A percentile compares a stretch with the other conserved stretches of the same genome.
Evolutionary conservation across 1,140 invertebrate species (phyloP).

Genomic region (Lethrus apterus): DNA sequence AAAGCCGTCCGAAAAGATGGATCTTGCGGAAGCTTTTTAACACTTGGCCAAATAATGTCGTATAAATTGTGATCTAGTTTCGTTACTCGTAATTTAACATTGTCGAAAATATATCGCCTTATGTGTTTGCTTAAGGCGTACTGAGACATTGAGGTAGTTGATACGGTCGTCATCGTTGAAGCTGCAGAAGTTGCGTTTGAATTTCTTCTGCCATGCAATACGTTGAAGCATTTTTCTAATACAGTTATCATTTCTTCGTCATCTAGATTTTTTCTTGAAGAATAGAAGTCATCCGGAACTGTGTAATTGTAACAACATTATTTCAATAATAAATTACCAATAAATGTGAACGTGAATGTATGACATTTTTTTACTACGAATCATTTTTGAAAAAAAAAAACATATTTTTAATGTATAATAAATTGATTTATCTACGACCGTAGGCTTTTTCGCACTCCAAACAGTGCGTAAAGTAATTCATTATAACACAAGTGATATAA

Average conservation of each 20-base stretch:
- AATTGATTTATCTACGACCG: too few relatives aligned
- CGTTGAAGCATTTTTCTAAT: constrained; percentile 62
- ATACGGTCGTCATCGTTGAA: constrained; percentile 34
- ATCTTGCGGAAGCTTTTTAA: constrained; percentile 58
- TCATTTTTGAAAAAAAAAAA: background rate
- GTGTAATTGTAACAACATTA: constrained; percentile 17
- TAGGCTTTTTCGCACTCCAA: too few relatives aligned
- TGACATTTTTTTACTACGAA: background rate
- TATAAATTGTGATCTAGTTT: constrained; percentile 71
- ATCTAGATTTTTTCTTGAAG: constrained; percentile 58
- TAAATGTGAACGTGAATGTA: background rate
- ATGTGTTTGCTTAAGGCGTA: constrained; percentile 58
- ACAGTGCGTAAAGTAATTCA: too few relatives aligned
- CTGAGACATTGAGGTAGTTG: constrained; percentile 40
- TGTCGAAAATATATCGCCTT: constrained; percentile 59
- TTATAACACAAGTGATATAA: too few relatives aligned
- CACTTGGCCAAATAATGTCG: constrained; percentile 72
- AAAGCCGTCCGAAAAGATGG: constrained; percentile 39
- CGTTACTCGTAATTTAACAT: constrained; percentile 60
- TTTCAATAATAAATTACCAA: constrained; percentile 3
- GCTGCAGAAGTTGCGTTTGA: constrained; percentile 29
- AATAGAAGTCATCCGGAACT: constrained; percentile 63
- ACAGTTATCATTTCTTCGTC: constrained; percentile 60
- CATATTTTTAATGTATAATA: too few relatives aligned
- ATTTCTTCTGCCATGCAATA: constrained; percentile 53